Percentiles rank a stretch among this genome's conserved stretches.
Conservation (phyloP, 2,888 invertebrate species). For the Eutolmus rufibarbis region DNA sequence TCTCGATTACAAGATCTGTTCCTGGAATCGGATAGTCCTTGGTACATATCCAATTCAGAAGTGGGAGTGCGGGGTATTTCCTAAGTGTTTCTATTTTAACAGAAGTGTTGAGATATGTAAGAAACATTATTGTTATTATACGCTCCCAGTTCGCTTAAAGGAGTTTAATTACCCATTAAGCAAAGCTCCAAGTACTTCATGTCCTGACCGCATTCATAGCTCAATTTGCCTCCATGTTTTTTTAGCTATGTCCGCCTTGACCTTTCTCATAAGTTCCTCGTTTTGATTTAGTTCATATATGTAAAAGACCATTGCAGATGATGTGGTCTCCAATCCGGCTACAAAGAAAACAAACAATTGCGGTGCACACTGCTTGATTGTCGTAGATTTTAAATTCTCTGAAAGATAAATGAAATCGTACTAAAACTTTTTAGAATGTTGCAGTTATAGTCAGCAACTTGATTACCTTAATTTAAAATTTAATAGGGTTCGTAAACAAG, state of each 20-base stretch:
- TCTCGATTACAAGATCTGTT: constrained; percentile 55
- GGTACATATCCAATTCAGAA: constrained; percentile 61
- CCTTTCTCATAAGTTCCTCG: constrained; percentile 58
- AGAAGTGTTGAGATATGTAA: neutral
- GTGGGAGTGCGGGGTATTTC: constrained; percentile 62
- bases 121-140: neutral
- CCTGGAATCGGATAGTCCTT: constrained; percentile 57
- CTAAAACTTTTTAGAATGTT: neutral
- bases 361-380: constrained; percentile 58
- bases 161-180: constrained; percentile 56
- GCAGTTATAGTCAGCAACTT: too few relatives aligned
- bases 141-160: neutral
- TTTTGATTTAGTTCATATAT: constrained; percentile 62
- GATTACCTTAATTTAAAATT: neutral
- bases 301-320: constrained; percentile 60
- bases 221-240: constrained; percentile 56
- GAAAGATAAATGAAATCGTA: neutral
- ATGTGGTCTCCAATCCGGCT: constrained; percentile 64
- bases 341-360: constrained; percentile 62
- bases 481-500: too few relatives aligned
- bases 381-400: constrained; percentile 56
- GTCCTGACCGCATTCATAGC: constrained; percentile 61
- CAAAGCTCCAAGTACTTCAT: constrained; percentile 63
- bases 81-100: constrained; percentile 58
- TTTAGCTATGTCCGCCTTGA: constrained; percentile 57